Evolutionary conservation across 1,140 invertebrate genomes (phyloP).

Genomic region (Aphelinus certus): DNA sequence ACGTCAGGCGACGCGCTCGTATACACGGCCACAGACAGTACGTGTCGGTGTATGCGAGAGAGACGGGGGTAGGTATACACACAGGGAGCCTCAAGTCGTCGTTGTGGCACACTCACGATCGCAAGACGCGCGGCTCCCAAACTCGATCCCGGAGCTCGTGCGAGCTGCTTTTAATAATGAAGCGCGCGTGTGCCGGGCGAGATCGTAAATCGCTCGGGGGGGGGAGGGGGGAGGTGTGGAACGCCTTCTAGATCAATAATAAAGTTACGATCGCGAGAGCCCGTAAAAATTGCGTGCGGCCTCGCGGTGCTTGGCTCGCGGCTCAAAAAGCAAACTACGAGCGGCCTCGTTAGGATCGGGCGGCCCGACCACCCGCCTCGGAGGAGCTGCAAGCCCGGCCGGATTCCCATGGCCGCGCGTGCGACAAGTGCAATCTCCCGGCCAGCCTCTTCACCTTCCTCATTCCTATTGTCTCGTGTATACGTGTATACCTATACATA

Average conservation of each 20-base stretch:
- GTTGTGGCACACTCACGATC: too few relatives aligned
- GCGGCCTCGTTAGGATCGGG: background rate
- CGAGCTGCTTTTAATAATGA: background rate
- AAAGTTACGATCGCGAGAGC: constrained; percentile 34
- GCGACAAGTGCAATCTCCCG: too few relatives aligned
- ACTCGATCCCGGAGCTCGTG: too few relatives aligned
- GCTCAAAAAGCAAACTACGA: background rate
- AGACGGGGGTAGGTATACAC: too few relatives aligned
- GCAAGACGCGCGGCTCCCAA: too few relatives aligned
- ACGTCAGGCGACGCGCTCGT: background rate
- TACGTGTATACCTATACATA: too few relatives aligned
- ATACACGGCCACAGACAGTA: too few relatives aligned
- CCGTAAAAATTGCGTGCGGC: constrained; percentile 17
- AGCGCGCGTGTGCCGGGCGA: background rate
- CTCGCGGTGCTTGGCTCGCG: background rate
- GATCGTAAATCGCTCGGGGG: constrained; percentile 30
- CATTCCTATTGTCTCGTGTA: too few relatives aligned
- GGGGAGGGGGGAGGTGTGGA: constrained; percentile 26
- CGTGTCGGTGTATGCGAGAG: too few relatives aligned
- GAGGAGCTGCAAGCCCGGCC: too few relatives aligned
- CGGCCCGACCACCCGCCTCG: constrained; percentile 25
- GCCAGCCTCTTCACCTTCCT: too few relatives aligned
- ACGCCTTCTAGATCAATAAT: constrained; percentile 27
- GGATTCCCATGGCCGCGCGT: constrained; percentile 10
- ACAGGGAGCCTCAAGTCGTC: too few relatives aligned